These are phyloP conservation scores for Listrodromus nycthemerus DNA, from an alignment of 2,888 invertebrate genomes.

Conservation along the genomic window DNA sequence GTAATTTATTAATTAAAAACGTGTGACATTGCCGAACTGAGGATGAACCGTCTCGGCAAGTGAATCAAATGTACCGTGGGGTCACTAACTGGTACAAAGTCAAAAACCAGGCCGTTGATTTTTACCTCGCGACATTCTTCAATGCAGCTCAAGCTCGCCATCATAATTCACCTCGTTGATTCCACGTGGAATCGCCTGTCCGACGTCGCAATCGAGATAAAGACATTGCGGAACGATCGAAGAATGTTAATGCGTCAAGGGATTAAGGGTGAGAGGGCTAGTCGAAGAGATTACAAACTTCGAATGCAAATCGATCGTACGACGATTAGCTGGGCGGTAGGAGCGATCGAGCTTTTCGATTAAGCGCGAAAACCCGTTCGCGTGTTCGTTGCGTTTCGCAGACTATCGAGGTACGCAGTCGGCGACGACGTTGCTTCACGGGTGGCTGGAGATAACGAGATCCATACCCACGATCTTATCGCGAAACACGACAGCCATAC, in stretches of 20 bases:
- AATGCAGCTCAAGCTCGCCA: neutral
- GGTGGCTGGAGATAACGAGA: constrained; percentile 66
- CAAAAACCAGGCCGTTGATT: too few species aligned
- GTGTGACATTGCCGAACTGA: too few species aligned
- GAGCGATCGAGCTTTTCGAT: constrained; percentile 44
- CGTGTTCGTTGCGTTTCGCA: constrained; percentile 48
- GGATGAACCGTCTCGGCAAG: too few species aligned
- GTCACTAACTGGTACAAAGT: too few species aligned
- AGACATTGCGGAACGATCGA: constrained; percentile 27
- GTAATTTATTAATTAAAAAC: too few species aligned
- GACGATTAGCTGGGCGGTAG: constrained; percentile 51
- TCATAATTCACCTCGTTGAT: constrained; percentile 17
- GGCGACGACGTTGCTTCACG: constrained; percentile 59
- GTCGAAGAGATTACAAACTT: constrained; percentile 49
- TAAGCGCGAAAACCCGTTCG: constrained; percentile 65
- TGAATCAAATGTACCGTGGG: too few species aligned
- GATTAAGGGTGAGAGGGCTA: constrained; percentile 14
- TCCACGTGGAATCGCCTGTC: neutral
- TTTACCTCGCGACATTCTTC: neutral
- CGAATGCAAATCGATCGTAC: constrained; percentile 57
- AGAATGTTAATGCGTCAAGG: constrained; percentile 42
- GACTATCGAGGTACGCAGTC: constrained; percentile 34
- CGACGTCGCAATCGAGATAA: neutral
- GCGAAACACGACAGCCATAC: constrained; percentile 69
- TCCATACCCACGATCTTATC: constrained; percentile 64